Evolutionary conservation across 1,140 invertebrate species (phyloP).

Genomic region (Heliconius himera): DNA sequence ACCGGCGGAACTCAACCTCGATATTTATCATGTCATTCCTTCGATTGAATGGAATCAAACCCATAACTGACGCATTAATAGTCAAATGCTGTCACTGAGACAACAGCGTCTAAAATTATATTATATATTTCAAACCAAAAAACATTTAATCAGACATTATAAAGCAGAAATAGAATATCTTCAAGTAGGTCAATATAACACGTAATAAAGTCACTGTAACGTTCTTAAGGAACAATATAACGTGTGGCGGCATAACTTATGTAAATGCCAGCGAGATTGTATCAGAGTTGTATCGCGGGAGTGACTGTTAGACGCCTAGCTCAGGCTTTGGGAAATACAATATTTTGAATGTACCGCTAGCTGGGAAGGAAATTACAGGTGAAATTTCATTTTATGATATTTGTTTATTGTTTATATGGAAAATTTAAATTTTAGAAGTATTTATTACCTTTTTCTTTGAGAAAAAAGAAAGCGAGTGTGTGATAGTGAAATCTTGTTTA

Average conservation of each 20-base stretch:
- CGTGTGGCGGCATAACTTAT: conserved; percentile 24
- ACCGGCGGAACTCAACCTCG: too few relatives aligned
- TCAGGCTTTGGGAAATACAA: not conserved
- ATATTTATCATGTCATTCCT: too few relatives aligned
- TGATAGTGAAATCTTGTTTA: too few relatives aligned
- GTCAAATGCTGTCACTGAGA: too few relatives aligned
- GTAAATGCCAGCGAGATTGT: conserved; percentile 18
- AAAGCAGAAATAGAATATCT: not conserved
- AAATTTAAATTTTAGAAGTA: not conserved
- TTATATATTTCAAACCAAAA: too few relatives aligned
- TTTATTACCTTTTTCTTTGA: not conserved
- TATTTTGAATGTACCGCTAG: not conserved
- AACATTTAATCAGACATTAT: too few relatives aligned
- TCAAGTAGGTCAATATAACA: not conserved
- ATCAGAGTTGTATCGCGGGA: not conserved
- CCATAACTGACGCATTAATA: too few relatives aligned
- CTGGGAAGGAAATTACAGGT: not conserved
- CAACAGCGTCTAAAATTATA: too few relatives aligned
- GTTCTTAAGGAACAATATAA: conserved; percentile 16
- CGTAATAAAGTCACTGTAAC: conserved; percentile 2
- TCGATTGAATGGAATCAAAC: too few relatives aligned
- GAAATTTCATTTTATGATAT: not conserved
- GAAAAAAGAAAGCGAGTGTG: too few relatives aligned
- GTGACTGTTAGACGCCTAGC: not conserved
- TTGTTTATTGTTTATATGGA: not conserved